Base-by-base conservation (phyloP, 2,888 invertebrate species). In the Hoplodrina blanda region DNA sequence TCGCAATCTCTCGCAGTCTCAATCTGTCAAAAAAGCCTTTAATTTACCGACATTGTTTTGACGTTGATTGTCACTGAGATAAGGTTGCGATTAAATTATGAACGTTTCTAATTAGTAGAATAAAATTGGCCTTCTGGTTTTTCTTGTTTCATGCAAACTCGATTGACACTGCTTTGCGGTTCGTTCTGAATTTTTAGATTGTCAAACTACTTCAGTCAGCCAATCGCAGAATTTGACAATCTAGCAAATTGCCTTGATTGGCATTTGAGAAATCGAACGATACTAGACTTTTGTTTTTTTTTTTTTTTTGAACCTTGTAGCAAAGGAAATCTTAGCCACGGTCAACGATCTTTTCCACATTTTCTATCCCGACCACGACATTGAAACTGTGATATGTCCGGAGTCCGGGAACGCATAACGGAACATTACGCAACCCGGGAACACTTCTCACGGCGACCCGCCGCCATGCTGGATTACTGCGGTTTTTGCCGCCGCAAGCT, bases 381-480 rank as follows among this genome's bases (percentile, higher is more conserved):
- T 75, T 70, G 77, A 56, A 74, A 76, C 71, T 59, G 68, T 72
- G 85, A 82, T 83, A 83, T 78, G 82, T 84, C 85, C 83, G 78
- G 77, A 82, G 80, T 83, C 84, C 85, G 66, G 82, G 82, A 80
- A 73, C 44, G 69, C 41, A 49, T 84, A 83, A 83, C 85, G 82
- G 84, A 60, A 69, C 62, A 54, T 74, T 73, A 67, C 63, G 50
- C 59, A 74, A 68, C 67, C 55, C 55, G 53, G 74, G 76, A 59
- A 67, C 63, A 44, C 67, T 84, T 83, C 82, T 73, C 84, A 84
- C 82, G 82, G 71, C 66, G 46, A 52, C 64, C 56, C 50, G 61
- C 56, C 50, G 61, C 56, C 69, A 68, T 57, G 54, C 60, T 78
- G 50, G 78, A 72, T 76, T 56, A 62, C 52, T 84, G 84, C 64